Base-by-base conservation (phyloP, 92 coral and sea anemone genomes). In the Zoanthus sansibaricus region DNA sequence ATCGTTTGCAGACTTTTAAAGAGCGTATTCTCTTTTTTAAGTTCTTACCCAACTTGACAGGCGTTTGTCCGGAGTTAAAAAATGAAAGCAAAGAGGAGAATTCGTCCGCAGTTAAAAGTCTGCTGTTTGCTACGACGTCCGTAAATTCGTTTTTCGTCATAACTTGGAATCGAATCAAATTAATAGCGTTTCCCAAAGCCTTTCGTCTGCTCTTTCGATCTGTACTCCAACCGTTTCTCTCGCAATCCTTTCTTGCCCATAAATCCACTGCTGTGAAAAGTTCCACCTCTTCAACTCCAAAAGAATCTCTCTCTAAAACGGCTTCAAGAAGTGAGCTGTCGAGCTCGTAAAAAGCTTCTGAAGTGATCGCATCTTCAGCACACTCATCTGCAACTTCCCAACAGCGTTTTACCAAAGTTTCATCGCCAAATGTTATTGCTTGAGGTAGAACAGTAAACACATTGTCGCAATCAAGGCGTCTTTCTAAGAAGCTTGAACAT, bases 381-480 rank as follows among this genome's bases (percentile, higher is more conserved):
- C 87, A 82, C 3, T 78, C 79, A 44, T 93, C 95, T 31, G 87
- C 84, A 69, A 93, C 89, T 30, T 91, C 89, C 96, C 96, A 93
- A 44, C 92, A 93, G 58, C 88, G 89, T 67, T 83, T 77, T 14
- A 91, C 77, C 66, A 93, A 83, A 20, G 48, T 72, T n/a, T 87
- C 68, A 66, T 93, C 96, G 25, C 86, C 89, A 15, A 88, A 88
- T 44, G 88, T 79, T 14, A 79, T 21, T 0, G 87, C 93, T 74
- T 84, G 86, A 72, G 95, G 91, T 6, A 93, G 71, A 31, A 93
- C 87, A 48, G 83, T 66, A 55, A 93, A 93, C 20, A 93, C 96
- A 66, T 91, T 87, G 61, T 93, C 89, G 4, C 94, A 90, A 15
- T 85, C 82, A 6, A 93, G 86, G 48, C 92, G 86, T 86, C 84